Conservation (phyloP, 2,888 invertebrate genomes). For the Nudaria mundana region DNA sequence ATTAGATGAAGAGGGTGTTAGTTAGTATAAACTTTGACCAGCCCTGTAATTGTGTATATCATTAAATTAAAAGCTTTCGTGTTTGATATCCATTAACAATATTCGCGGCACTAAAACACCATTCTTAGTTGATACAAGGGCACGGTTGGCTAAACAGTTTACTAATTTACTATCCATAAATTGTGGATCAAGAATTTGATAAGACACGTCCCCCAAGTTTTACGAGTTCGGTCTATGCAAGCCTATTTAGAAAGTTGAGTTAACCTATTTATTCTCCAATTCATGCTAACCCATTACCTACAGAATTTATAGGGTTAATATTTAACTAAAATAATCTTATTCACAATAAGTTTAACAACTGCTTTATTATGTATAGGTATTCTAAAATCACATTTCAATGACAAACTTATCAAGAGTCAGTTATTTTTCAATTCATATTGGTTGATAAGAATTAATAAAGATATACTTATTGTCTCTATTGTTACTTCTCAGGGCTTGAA, state of each 20-base stretch:
- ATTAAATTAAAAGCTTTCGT: constrained; percentile 72
- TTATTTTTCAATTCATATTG: no score
- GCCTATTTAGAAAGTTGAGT: constrained; percentile 30
- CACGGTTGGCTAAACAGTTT: constrained; percentile 52
- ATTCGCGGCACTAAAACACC: constrained; percentile 51
- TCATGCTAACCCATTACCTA: no score
- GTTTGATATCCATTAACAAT: constrained; percentile 60
- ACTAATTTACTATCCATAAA: constrained; percentile 66
- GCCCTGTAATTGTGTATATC: constrained; percentile 47
- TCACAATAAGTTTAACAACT: no score
- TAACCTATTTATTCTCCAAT: constrained; percentile 27
- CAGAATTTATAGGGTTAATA: no score
- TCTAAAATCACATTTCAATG: no score
- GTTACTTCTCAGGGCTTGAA: no score
- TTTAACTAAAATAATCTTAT: no score
- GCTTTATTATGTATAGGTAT: no score
- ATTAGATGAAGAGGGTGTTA: constrained; percentile 19
- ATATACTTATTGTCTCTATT: no score
- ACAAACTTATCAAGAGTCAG: no score
- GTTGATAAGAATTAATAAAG: no score
- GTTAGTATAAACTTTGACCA: constrained; percentile 30
- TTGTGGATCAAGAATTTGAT: constrained; percentile 59
- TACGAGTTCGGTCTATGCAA: constrained; percentile 40
- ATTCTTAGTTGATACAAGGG: constrained; percentile 42
- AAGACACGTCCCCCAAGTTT: constrained; percentile 56